These are phyloP conservation scores for Patella caerulea DNA, from an alignment of 2,888 invertebrate genomes.

Conservation along the genomic window DNA sequence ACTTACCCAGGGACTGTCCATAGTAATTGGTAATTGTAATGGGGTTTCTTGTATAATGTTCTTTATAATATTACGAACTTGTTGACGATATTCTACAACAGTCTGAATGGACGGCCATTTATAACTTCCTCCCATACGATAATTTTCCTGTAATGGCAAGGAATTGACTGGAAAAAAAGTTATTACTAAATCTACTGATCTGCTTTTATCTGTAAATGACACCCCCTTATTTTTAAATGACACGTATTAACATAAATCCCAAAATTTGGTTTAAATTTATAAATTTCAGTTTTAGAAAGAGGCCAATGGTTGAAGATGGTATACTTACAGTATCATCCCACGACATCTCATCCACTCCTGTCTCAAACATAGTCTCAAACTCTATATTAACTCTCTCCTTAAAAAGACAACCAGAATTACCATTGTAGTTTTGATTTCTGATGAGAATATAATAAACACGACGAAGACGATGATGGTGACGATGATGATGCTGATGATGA, in stretches of 20 bases:
- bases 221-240: too few relatives aligned
- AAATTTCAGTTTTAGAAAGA: too few relatives aligned
- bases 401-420: conserved; percentile 24
- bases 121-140: conserved; percentile 67
- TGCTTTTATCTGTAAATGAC: too few relatives aligned
- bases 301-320: too few relatives aligned
- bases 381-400: conserved; percentile 62
- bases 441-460: background rate
- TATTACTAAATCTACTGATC: too few relatives aligned
- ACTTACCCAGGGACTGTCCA: conserved; percentile 67
- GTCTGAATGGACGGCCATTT: conserved; percentile 64
- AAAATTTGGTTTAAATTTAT: too few relatives aligned
- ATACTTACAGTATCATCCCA: conserved; percentile 69
- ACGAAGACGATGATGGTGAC: background rate
- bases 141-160: conserved; percentile 58
- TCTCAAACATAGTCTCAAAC: conserved; percentile 69
- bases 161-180: too few relatives aligned
- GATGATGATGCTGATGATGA: background rate
- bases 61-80: conserved; percentile 59
- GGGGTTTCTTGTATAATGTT: conserved; percentile 64
- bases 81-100: conserved; percentile 61
- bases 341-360: conserved; percentile 71
- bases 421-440: background rate
- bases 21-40: conserved; percentile 63
- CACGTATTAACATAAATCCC: too few relatives aligned